Conservation (phyloP, 1,140 invertebrate genomes). For the Drosophila novamexicana region DNA sequence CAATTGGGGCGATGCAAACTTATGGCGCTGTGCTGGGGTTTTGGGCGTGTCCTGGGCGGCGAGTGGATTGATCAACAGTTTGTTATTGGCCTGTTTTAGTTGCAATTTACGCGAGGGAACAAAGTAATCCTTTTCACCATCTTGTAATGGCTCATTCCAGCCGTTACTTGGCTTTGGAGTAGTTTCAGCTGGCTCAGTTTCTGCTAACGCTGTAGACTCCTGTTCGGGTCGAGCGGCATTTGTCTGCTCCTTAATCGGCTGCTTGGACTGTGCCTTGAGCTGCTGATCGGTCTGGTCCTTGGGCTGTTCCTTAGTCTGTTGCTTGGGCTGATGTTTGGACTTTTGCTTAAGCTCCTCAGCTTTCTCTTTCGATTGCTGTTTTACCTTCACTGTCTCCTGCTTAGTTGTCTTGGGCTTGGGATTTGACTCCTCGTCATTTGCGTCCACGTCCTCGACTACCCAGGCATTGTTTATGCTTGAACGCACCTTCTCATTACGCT, state of each 20-base stretch:
- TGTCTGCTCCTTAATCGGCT: conserved; percentile 14
- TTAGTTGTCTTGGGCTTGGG: neutral
- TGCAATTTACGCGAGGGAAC: conserved; percentile 82
- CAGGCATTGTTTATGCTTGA: conserved; percentile 59
- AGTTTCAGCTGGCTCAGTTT: conserved; percentile 4
- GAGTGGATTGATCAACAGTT: conserved; percentile 57
- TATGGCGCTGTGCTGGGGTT: conserved; percentile 27
- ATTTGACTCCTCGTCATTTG: conserved; percentile 2
- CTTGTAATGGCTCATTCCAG: conserved; percentile 76
- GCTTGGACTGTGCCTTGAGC: neutral
- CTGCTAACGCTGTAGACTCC: conserved; percentile 9
- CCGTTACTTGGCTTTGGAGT: conserved; percentile 42
- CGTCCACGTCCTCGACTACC: conserved; percentile 72
- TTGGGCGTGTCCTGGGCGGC: conserved; percentile 34
- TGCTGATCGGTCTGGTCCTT: neutral
- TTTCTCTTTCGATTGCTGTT: conserved; percentile 10
- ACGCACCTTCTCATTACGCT: conserved; percentile 61
- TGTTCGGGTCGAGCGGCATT: neutral
- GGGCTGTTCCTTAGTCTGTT: neutral
- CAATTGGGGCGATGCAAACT: conserved; percentile 29
- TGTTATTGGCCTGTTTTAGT: conserved; percentile 67
- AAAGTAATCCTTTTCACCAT: conserved; percentile 84
- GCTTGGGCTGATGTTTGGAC: conserved; percentile 19
- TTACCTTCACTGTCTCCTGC: conserved; percentile 5
- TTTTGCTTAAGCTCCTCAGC: conserved; percentile 20